Evolutionary conservation across 2,797 vertebrate species (phyloP).

Genomic region (Crax fasciolata): DNA sequence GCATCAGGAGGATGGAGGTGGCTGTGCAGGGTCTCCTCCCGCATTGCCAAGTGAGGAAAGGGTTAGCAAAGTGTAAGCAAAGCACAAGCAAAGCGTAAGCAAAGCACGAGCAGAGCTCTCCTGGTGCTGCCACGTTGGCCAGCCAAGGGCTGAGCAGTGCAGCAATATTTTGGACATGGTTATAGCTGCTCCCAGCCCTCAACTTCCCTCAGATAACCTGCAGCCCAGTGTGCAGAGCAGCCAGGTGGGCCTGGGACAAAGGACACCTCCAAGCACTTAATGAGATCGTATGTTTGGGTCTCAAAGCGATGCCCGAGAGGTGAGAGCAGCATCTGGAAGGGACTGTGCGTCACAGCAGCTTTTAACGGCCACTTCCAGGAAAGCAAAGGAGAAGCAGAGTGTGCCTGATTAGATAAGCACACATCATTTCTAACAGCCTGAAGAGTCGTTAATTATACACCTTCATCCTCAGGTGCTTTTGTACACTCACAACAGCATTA

Average conservation of each 20-base stretch:
- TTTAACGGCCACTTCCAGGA: constrained; percentile 35
- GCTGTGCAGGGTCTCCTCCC: background rate
- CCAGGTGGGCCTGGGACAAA: background rate
- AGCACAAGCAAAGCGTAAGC: background rate
- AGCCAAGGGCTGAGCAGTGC: background rate
- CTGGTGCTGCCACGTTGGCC: rapidly evolving
- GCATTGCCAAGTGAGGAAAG: background rate
- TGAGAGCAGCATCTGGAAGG: background rate
- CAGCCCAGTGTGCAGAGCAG: background rate
- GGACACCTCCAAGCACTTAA: background rate
- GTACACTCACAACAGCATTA: background rate
- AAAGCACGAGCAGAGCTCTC: background rate
- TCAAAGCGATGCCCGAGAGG: background rate
- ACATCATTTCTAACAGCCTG: background rate
- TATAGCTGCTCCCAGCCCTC: background rate
- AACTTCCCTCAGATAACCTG: background rate
- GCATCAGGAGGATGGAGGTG: rapidly evolving
- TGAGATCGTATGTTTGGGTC: background rate
- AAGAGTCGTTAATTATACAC: constrained; percentile 41
- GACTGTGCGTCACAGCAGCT: rapidly evolving
- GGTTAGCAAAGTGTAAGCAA: background rate
- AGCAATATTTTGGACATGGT: rapidly evolving
- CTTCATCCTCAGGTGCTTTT: constrained; percentile 50
- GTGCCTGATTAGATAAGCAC: constrained; percentile 47
- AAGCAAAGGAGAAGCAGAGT: background rate